A percentile compares a stretch with the other conserved stretches of the same genome.
Evolutionary conservation across 2,888 invertebrate genomes (phyloP).

Genomic region (Calephelis perditalis): DNA sequence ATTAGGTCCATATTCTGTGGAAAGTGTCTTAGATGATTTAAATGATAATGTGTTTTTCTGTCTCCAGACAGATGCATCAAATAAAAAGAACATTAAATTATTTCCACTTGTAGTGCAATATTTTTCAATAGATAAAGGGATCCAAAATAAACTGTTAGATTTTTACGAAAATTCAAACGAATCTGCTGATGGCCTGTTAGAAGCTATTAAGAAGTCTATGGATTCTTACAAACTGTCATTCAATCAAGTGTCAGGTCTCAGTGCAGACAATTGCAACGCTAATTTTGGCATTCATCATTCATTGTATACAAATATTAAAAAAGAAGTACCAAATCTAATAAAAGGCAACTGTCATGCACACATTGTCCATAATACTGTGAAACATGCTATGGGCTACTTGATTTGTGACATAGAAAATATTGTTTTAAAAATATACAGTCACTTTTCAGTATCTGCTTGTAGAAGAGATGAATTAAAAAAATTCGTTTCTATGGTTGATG

Average conservation of each 20-base stretch:
- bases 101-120: constrained; percentile 35
- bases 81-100: constrained; percentile 35
- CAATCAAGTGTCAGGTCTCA: constrained; percentile 36
- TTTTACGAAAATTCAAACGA: constrained; percentile 36
- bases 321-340: constrained; percentile 27
- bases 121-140: constrained; percentile 31
- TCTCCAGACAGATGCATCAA: constrained; percentile 36
- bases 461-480: constrained; percentile 29
- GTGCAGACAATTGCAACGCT: constrained; percentile 41
- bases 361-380: constrained; percentile 32
- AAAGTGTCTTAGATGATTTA: constrained; percentile 29
- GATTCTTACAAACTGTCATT: constrained; percentile 12
- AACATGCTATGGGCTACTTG: constrained; percentile 30
- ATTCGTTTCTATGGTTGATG: background rate
- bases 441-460: constrained; percentile 26
- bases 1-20: constrained; percentile 16
- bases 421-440: constrained; percentile 30
- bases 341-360: constrained; percentile 36
- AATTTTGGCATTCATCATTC: constrained; percentile 37
- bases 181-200: constrained; percentile 34
- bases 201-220: constrained; percentile 32
- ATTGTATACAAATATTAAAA: constrained; percentile 32
- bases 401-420: constrained; percentile 28
- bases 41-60: constrained; percentile 32
- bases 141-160: constrained; percentile 33